Evolutionary conservation across 2,888 invertebrate species (phyloP).

Genomic region (Diarsia mendica): DNA sequence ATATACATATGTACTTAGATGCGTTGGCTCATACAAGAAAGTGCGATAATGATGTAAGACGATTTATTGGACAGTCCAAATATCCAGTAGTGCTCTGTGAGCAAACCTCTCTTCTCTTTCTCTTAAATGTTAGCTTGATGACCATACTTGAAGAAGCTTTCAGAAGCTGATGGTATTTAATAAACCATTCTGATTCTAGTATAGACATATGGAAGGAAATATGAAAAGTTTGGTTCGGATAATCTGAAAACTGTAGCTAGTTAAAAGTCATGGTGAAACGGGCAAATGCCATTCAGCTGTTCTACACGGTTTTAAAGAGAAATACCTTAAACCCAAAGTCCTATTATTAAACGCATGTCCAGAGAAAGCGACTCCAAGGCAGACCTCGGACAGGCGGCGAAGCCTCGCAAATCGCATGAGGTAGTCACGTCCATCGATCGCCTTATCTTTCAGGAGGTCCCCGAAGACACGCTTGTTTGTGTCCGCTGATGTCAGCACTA

Average conservation of each 20-base stretch:
- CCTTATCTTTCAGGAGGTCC: constrained; percentile 68
- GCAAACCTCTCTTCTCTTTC: background rate
- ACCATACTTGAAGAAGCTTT: background rate
- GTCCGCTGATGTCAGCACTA: constrained; percentile 83
- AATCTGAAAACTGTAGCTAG: background rate
- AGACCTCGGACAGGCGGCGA: constrained; percentile 85
- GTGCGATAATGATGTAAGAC: background rate
- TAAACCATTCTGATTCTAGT: too few species aligned
- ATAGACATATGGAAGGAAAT: too few species aligned
- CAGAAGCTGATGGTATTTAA: too few species aligned
- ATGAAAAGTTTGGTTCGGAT: background rate
- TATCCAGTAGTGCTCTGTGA: background rate
- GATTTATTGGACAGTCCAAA: background rate
- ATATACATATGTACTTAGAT: too few species aligned
- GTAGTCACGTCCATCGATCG: constrained; percentile 83
- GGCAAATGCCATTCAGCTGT: background rate
- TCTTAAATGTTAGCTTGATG: background rate
- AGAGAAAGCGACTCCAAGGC: constrained; percentile 88
- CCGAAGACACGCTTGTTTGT: constrained; percentile 85
- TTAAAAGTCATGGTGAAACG: background rate
- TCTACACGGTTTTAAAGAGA: background rate
- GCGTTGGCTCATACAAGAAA: background rate
- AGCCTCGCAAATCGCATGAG: constrained; percentile 84
- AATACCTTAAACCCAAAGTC: constrained; percentile 84
- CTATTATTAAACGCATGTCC: constrained; percentile 87